Base-by-base conservation (phyloP, 1,140 invertebrate genomes). In the Adoxophyes honmai region DNA sequence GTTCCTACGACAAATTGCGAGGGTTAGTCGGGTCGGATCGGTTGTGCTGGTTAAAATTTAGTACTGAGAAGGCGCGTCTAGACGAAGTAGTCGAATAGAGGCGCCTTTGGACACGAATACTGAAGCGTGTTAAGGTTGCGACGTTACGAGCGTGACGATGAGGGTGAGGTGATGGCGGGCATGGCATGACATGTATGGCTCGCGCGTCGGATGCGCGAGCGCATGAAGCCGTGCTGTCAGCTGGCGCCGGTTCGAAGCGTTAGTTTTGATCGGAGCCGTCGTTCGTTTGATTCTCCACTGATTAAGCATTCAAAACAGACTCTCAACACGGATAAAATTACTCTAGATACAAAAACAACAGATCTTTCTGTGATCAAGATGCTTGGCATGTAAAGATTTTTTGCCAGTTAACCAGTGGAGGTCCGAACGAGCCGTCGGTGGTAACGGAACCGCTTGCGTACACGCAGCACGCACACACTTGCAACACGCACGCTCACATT, bases 401-500 rank as follows among this genome's bases (percentile, higher is more conserved):
- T 48, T 48, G 5, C 42, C n/a, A 28, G 42, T 10, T 11, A 48
- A 18, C 21, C n/a, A 48, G 18, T 9, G n/a, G 42, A 48, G 3
- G 21, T 48, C 16, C 42, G 42, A 48, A 48, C 42, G 11, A 48
- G 21, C 11, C 21, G 53, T 48, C 57, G 38, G 68, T 59, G 72
- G 72, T 68, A 65, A 66, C 66, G 58, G 61, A 66, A 51, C 53
- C 62, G 67, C 56, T 58, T 75, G 69, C 71, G 69, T 64, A 73
- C 73, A 85, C 80, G 71, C 79, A 84, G 71, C 73, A 85, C 80
- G 71, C 79, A 84, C 84, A 85, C 80, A 85, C 69, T 81, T 76
- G 76, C 72, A 86, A 86, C 78, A 87, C 78, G 74, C 78, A 83
- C 85, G 73, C 85, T 77, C 73, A 83, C 79, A 86, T 84, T 86